Evolutionary conservation across 2,888 invertebrate species (phyloP), one percentile per base, ranked within the genome.

Genomic region (Limnephilus auricula): DNA sequence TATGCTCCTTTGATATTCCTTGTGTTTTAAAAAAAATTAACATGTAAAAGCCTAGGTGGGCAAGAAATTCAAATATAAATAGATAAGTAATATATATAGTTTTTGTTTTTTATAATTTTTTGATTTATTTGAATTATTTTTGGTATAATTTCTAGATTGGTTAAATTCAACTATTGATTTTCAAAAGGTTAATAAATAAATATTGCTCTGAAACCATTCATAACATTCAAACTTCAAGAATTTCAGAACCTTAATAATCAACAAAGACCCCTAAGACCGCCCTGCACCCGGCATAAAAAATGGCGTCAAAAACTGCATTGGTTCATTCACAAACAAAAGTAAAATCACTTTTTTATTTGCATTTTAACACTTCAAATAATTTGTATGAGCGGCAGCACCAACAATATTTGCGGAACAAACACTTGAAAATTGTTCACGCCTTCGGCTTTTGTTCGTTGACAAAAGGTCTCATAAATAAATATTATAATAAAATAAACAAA

Each of bases 361-460:
- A 37, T 40, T 5, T 85, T 85, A 45, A 45, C 85, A 85, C 85
- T 30, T 85, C 30, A 45, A 30, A 85, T 45, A 30, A 85, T 85
- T 85, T 85, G 85, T 34, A 34, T 30, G 85, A 85, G 85, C 40
- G 25, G 65, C 65, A 65, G 65, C 65, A 4, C 25, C 65, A 25
- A 65, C 25, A 65, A 45, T 85, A 30, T 85, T 85, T 85, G 40
- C 30, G 30, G 85, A 45, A 85, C 34, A 85, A 85, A 85, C 85
- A 37, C 85, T 85, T 13, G 25, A 85, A 15, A 32, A 12, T 30
- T 85, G 85, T 85, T 85, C 85, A 85, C 85, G 85, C 85, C 85
- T 85, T 85, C 85, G 40, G n/a, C 85, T 85, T 84, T 85, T 85
- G 85, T 85, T 85, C 45, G n/a, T 37, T 9, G 30, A 30, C 40